Percentiles rank a stretch among this genome's conserved stretches.
Conservation (phyloP, 2,797 vertebrate species). For the Enteromius fasciolatus region DNA sequence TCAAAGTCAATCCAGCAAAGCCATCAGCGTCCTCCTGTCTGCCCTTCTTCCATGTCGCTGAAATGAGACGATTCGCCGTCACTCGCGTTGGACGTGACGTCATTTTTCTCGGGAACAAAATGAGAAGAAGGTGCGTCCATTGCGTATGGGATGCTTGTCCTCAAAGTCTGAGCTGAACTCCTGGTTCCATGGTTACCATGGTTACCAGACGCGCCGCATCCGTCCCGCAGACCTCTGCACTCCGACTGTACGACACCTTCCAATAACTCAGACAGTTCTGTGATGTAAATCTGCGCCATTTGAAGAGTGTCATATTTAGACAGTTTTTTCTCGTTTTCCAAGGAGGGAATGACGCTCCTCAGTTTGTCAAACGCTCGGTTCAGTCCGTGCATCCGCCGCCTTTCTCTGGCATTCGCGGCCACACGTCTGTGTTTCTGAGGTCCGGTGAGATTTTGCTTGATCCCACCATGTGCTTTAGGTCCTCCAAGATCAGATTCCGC, state of each 20-base stretch:
- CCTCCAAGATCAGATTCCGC: conserved; percentile 46
- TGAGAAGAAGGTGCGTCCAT: conserved; percentile 64
- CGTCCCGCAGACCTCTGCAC: conserved; percentile 56
- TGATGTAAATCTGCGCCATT: conserved; percentile 88
- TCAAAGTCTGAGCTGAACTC: conserved; percentile 64
- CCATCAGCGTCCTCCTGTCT: conserved; percentile 65
- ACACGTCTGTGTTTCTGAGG: conserved; percentile 79
- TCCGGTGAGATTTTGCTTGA: conserved; percentile 56
- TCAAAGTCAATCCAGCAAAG: conserved; percentile 22
- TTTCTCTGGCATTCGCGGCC: conserved; percentile 82
- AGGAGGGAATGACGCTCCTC: conserved; percentile 81
- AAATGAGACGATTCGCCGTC: conserved; percentile 80
- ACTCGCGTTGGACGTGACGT: conserved; percentile 69
- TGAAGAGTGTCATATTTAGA: conserved; percentile 86
- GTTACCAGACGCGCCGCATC: conserved; percentile 29
- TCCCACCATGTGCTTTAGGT: conserved; percentile 43
- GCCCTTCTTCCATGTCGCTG: conserved; percentile 78
- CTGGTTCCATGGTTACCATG: conserved; percentile 64
- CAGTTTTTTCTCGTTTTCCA: conserved; percentile 83
- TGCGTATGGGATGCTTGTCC: conserved; percentile 48
- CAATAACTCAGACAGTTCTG: conserved; percentile 80
- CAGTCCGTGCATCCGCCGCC: conserved; percentile 84
- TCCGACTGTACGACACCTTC: conserved; percentile 73
- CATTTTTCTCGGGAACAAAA: conserved; percentile 61
- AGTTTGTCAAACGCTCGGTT: conserved; percentile 84